Evolutionary conservation across 2,113 vertebrate species (phyloP), one percentile per base, ranked within the genome.

Genomic region (Cynocephalus volans): DNA sequence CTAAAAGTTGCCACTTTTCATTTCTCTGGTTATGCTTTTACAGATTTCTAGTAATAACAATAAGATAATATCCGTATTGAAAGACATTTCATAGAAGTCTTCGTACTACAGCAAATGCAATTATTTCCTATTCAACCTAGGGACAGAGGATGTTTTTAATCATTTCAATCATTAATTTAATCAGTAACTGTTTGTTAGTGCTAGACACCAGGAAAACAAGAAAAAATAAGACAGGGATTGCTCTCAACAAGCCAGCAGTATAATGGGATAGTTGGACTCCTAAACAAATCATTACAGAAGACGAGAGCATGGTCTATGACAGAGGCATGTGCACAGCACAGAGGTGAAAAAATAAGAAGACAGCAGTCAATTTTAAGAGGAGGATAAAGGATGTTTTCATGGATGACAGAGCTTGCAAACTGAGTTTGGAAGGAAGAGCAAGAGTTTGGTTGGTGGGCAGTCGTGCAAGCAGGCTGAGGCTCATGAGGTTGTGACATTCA

Each of bases 401-500:
- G 69, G 83, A 77, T 4, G 41, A 56, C 54, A 79, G 31, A 72
- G 45, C 11, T 19, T 3, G 18, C 70, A 56, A 85, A n/a, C 77
- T 33, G 72, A 76, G 88, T 33, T 8, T 82, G 26, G 48, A 75
- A 76, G 72, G 23, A 48, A 33, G 24, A 76, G 3, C 1, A 8
- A 4, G 67, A 58, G 50, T 50, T 28, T 45, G 33, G 52, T 24
- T 2, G 36, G 73, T 48, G 5, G 13, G 33, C 0, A 9, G 26
- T 0, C 5, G 3, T 3, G 1, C 1, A 24, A 33, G 28, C 1
- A 60, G 3, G 0, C 3, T 19, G 31, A 19, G 18, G 6, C 11
- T 6, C 8, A 8, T 2, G 15, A 5, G 36, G 0, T 58, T 23
- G 9, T 6, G 28, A 19, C n/a, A 45, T 1, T 18, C n/a, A 31